Conservation (phyloP, 1,140 invertebrate genomes). For the Hirudo medicinalis region DNA sequence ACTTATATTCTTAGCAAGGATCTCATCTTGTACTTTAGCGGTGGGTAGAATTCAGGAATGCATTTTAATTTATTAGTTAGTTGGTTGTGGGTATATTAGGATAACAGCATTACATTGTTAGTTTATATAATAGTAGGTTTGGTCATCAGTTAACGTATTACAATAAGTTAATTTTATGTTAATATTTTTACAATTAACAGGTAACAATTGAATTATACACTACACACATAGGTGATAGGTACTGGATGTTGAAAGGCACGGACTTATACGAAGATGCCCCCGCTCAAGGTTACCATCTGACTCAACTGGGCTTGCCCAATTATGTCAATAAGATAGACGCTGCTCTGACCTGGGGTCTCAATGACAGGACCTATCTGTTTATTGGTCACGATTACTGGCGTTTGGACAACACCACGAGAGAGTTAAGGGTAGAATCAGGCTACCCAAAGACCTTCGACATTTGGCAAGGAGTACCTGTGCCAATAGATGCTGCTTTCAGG, state of each 20-base stretch:
- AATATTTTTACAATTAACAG: background rate
- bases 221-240: slow-evolving; percentile 10
- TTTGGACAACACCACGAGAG: background rate
- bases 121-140: no score
- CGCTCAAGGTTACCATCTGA: background rate
- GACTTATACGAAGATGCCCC: background rate
- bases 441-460: slow-evolving; percentile 12
- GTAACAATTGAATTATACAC: background rate
- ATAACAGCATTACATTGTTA: no score
- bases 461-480: slow-evolving; percentile 13
- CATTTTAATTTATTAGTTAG: slow-evolving; percentile 4
- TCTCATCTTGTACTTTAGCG: background rate
- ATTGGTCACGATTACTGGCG: slow-evolving; percentile 6
- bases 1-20: background rate
- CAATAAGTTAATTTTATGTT: no score
- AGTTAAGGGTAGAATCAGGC: background rate
- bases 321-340: slow-evolving; percentile 1
- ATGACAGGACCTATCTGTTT: slow-evolving; percentile 9
- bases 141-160: background rate
- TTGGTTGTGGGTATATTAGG: no score
- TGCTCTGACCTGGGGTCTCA: background rate
- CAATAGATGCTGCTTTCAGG: slow-evolving; percentile 9
- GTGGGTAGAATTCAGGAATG: background rate
- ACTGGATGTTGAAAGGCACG: background rate
- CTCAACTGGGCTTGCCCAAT: background rate